Conservation (phyloP, 53 echinoderm and acorn worm species). For the Luidia sarsii region DNA sequence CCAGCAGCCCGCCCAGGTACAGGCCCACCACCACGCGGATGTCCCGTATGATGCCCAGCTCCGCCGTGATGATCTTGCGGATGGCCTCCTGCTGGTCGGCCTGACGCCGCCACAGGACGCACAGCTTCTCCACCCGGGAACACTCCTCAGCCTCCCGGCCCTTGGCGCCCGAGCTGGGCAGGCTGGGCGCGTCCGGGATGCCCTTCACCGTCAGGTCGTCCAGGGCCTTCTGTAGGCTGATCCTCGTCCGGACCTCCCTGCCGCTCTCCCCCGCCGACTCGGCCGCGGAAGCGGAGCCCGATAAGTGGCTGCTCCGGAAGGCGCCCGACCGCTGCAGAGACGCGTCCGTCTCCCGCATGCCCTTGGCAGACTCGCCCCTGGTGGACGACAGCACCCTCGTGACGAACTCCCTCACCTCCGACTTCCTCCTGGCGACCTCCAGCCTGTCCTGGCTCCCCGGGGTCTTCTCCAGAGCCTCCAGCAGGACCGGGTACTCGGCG, state of each 20-base stretch:
- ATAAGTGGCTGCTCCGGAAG: too few relatives aligned
- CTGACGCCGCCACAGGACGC: slow-evolving; percentile 71
- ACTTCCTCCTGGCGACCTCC: slow-evolving; percentile 38
- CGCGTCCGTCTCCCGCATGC: too few relatives aligned
- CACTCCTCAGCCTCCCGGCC: slow-evolving; percentile 53
- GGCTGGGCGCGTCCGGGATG: slow-evolving; percentile 73
- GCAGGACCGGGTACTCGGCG: slow-evolving; percentile 80
- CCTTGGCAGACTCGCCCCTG: too few relatives aligned
- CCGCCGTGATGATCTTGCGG: slow-evolving; percentile 84
- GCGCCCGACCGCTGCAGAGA: too few relatives aligned
- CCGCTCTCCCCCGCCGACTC: too few relatives aligned
- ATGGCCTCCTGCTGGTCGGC: slow-evolving; percentile 84
- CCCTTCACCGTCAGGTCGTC: slow-evolving; percentile 69
- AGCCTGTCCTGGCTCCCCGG: slow-evolving; percentile 41
- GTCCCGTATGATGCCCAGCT: slow-evolving; percentile 71
- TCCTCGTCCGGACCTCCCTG: not conserved
- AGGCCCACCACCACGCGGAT: slow-evolving; percentile 82
- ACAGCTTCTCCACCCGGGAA: slow-evolving; percentile 65
- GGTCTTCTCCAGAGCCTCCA: slow-evolving; percentile 69
- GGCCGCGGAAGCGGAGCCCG: too few relatives aligned
- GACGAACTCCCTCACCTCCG: slow-evolving; percentile 70
- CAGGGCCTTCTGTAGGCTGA: not conserved
- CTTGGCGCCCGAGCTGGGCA: slow-evolving; percentile 55
- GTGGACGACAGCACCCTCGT: slow-evolving; percentile 54
- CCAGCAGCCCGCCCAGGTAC: not conserved